Conservation (phyloP, 1,140 invertebrate species). For the Matsumurasca onukii region DNA sequence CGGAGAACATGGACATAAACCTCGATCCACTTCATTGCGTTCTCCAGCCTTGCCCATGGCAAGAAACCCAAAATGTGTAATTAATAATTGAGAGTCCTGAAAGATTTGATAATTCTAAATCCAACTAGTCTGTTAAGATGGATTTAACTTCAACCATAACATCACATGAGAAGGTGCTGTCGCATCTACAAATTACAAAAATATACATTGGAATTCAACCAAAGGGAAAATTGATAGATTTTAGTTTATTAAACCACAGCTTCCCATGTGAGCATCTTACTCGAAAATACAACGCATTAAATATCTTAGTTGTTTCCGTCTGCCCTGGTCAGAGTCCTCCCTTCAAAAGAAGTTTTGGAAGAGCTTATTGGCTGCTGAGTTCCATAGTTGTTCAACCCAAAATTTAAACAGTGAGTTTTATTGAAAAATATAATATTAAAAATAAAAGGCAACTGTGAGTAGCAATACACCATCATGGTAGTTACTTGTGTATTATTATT, state of each 20-base stretch:
- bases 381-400: slow-evolving; percentile 73
- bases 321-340: slow-evolving; percentile 84
- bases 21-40: slow-evolving; percentile 84
- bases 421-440: too few relatives aligned
- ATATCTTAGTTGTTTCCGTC: slow-evolving; percentile 87
- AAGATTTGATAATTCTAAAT: too few relatives aligned
- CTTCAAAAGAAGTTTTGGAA: slow-evolving; percentile 80
- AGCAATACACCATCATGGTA: too few relatives aligned
- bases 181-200: background rate
- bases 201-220: background rate
- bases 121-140: too few relatives aligned
- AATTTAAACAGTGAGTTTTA: slow-evolving; percentile 24
- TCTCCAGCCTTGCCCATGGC: slow-evolving; percentile 83
- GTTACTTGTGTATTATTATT: too few relatives aligned
- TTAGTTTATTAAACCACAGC: background rate
- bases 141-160: too few relatives aligned
- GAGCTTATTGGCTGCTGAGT: slow-evolving; percentile 90
- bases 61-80: slow-evolving; percentile 61
- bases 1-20: slow-evolving; percentile 85
- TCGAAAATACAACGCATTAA: slow-evolving; percentile 53
- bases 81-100: too few relatives aligned
- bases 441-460: too few relatives aligned
- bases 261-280: background rate
- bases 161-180: too few relatives aligned
- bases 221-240: background rate